Conservation (phyloP, 2,113 vertebrate genomes). For the Monopterus albus region DNA sequence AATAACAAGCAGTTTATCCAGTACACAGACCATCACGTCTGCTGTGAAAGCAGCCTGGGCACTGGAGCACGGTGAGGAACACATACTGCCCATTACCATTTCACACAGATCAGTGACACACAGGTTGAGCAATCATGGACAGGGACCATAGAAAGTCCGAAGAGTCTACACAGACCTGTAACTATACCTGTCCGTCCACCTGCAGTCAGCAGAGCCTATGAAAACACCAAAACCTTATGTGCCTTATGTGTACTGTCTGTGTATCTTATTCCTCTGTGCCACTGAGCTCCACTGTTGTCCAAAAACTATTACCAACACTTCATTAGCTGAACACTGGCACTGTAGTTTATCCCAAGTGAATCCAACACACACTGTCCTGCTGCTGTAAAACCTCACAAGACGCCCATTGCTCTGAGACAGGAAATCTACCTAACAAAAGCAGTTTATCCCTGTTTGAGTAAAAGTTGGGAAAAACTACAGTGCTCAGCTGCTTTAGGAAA, state of each 20-base stretch:
- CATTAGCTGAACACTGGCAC: no score
- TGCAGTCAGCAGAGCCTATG: neutral
- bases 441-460: no score
- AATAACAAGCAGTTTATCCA: conserved; percentile 80
- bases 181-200: neutral
- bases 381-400: no score
- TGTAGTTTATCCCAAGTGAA: no score
- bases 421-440: no score
- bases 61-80: conserved; percentile 63
- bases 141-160: conserved; percentile 1
- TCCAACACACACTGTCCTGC: no score
- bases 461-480: no score
- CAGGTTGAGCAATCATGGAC: conserved; percentile 61
- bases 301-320: neutral
- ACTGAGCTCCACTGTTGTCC: neutral
- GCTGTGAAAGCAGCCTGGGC: conserved; percentile 76
- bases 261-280: neutral
- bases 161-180: conserved; percentile 4
- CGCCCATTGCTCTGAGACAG: no score
- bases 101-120: conserved; percentile 46
- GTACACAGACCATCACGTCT: conserved; percentile 50
- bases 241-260: neutral
- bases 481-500: no score
- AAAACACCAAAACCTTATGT: no score
- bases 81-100: conserved; percentile 47